These are phyloP conservation scores for Agriopis leucophaearia DNA, from an alignment of 2,888 invertebrate genomes.

Conservation along the genomic window DNA sequence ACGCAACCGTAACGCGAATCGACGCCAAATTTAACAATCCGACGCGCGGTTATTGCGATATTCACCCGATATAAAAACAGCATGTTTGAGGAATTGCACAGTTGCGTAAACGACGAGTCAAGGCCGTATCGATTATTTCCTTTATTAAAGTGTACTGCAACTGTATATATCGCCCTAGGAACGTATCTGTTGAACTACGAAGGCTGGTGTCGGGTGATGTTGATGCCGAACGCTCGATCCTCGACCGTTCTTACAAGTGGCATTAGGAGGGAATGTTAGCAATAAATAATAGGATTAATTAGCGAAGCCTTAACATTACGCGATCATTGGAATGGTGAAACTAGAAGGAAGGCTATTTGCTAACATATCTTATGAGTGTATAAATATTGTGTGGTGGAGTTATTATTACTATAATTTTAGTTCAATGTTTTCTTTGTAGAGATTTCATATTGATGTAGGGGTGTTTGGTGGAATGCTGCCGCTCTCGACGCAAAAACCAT, in stretches of 20 bases:
- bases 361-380: conserved; percentile 82
- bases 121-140: conserved; percentile 58
- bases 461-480: conserved; percentile 76
- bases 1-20: conserved; percentile 33
- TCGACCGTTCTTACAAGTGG: conserved; percentile 60
- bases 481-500: conserved; percentile 45
- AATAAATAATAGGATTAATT: conserved; percentile 75
- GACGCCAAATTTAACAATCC: conserved; percentile 43
- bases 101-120: conserved; percentile 52
- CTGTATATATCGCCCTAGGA: conserved; percentile 60
- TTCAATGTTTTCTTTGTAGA: conserved; percentile 82
- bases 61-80: conserved; percentile 21
- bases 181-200: conserved; percentile 50
- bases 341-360: conserved; percentile 63
- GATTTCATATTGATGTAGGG: conserved; percentile 76
- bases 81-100: conserved; percentile 45
- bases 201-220: conserved; percentile 33
- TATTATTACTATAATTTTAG: conserved; percentile 80
- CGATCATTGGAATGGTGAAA: conserved; percentile 56
- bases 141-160: conserved; percentile 45
- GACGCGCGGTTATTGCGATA: conserved; percentile 39
- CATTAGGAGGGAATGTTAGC: conserved; percentile 71
- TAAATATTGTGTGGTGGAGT: conserved; percentile 66
- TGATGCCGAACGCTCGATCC: conserved; percentile 23
- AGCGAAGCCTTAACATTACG: conserved; percentile 69